A percentile compares a stretch with the other conserved stretches of the same genome.
Conservation (phyloP, 1,140 invertebrate species). For the Tribolium castaneum region DNA sequence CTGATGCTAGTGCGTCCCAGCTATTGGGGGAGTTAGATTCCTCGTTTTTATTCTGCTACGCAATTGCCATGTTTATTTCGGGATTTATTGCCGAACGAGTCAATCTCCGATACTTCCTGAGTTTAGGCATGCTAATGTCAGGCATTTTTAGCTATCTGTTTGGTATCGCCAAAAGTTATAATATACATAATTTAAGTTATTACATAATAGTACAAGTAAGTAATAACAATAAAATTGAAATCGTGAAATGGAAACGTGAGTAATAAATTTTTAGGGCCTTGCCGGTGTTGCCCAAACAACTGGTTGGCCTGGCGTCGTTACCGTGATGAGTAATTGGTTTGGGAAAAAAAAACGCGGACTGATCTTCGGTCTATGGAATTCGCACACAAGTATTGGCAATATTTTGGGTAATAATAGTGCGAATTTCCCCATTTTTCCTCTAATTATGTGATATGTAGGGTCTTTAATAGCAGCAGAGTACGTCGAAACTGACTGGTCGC, state of each 20-base stretch:
- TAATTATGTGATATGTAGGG: constrained; percentile 59
- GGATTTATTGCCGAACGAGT: constrained; percentile 93
- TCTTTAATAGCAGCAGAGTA: constrained; percentile 85
- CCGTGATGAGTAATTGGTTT: constrained; percentile 96
- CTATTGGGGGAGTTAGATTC: constrained; percentile 91
- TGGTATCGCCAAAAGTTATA: constrained; percentile 84
- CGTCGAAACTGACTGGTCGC: constrained; percentile 89
- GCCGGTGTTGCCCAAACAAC: constrained; percentile 91
- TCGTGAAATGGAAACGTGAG: no score
- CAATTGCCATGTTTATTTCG: constrained; percentile 90
- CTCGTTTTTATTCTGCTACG: constrained; percentile 93
- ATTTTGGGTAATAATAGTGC: constrained; percentile 77
- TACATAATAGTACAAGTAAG: constrained; percentile 89
- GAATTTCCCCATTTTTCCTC: not conserved
- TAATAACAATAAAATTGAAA: not conserved
- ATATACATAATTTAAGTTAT: constrained; percentile 87
- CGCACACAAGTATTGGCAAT: constrained; percentile 95
- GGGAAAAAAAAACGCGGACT: constrained; percentile 90
- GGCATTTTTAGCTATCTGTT: constrained; percentile 91
- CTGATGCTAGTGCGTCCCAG: constrained; percentile 78
- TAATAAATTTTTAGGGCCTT: constrained; percentile 69
- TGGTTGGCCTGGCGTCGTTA: constrained; percentile 92
- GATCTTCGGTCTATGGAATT: constrained; percentile 97
- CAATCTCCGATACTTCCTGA: constrained; percentile 90
- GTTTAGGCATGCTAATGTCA: constrained; percentile 90